Conservation (phyloP, 2,113 vertebrate species). For the Eptesicus fuscus region DNA sequence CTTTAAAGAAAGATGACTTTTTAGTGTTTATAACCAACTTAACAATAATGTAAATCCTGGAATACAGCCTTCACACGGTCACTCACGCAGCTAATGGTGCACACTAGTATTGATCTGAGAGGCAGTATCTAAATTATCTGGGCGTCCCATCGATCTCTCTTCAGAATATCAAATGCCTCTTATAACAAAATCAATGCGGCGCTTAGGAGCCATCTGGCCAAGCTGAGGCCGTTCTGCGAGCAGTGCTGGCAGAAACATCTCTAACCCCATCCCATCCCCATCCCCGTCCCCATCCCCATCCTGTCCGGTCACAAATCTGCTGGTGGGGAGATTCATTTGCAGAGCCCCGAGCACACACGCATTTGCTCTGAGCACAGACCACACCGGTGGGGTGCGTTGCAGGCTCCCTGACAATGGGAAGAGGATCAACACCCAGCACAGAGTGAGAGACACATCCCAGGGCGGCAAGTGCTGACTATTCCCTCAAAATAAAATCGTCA, state of each 20-base stretch:
- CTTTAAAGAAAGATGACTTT: neutral
- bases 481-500: neutral
- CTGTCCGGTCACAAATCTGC: too few relatives aligned
- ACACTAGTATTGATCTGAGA: slow-evolving; percentile 49
- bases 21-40: neutral
- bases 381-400: too few relatives aligned
- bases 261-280: too few relatives aligned
- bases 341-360: too few relatives aligned
- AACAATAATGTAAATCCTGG: neutral
- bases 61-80: neutral
- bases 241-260: neutral
- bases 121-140: slow-evolving; percentile 54
- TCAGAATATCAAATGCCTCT: slow-evolving; percentile 54
- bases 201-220: slow-evolving; percentile 26
- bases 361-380: too few relatives aligned
- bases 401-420: too few relatives aligned
- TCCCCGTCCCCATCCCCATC: too few relatives aligned
- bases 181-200: slow-evolving; percentile 53
- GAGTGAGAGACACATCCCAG: too few relatives aligned
- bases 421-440: too few relatives aligned
- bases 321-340: too few relatives aligned
- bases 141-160: slow-evolving; percentile 50
- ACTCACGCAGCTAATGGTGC: slow-evolving; percentile 28
- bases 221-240: neutral
- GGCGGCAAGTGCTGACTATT: neutral